Evolutionary conservation across 2,888 invertebrate genomes (phyloP).

Genomic region (Parelbella ahira): DNA sequence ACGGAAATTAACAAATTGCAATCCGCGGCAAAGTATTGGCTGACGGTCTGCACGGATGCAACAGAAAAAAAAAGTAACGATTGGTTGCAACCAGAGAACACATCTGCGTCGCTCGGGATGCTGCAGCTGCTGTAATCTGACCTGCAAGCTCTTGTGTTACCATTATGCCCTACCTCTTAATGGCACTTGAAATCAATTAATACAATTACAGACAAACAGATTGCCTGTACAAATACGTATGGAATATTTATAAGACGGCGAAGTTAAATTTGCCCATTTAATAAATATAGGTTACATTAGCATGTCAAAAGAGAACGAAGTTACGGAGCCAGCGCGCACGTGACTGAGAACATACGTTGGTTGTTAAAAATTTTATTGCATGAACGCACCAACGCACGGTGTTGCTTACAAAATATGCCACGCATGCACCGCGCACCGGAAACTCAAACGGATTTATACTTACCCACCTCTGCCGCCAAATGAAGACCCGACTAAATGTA

Average conservation of each 20-base stretch:
- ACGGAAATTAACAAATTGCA: too few species aligned
- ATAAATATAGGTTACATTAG: slow-evolving; percentile 19
- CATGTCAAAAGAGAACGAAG: slow-evolving; percentile 23
- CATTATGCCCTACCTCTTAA: slow-evolving; percentile 32
- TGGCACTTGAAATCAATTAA: slow-evolving; percentile 66
- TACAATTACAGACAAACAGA: slow-evolving; percentile 41
- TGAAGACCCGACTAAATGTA: slow-evolving; percentile 77
- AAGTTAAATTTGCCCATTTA: neutral
- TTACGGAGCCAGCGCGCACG: slow-evolving; percentile 41
- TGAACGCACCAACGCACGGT: slow-evolving; percentile 59
- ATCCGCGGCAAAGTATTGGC: slow-evolving; percentile 4
- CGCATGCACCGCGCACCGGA: slow-evolving; percentile 72
- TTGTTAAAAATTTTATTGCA: slow-evolving; percentile 68
- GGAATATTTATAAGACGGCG: neutral
- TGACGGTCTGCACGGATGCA: neutral
- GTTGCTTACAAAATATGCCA: slow-evolving; percentile 73
- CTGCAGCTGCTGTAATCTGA: slow-evolving; percentile 32
- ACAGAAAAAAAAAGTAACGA: slow-evolving; percentile 18
- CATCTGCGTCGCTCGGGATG: slow-evolving; percentile 31
- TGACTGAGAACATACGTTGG: slow-evolving; percentile 64
- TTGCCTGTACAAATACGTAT: slow-evolving; percentile 41
- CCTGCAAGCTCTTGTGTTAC: slow-evolving; percentile 33
- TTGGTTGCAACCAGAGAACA: slow-evolving; percentile 29
- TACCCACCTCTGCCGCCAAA: slow-evolving; percentile 77
- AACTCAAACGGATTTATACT: slow-evolving; percentile 71